Conservation (phyloP, 2,797 vertebrate genomes). For the Zonotrichia albicollis region DNA sequence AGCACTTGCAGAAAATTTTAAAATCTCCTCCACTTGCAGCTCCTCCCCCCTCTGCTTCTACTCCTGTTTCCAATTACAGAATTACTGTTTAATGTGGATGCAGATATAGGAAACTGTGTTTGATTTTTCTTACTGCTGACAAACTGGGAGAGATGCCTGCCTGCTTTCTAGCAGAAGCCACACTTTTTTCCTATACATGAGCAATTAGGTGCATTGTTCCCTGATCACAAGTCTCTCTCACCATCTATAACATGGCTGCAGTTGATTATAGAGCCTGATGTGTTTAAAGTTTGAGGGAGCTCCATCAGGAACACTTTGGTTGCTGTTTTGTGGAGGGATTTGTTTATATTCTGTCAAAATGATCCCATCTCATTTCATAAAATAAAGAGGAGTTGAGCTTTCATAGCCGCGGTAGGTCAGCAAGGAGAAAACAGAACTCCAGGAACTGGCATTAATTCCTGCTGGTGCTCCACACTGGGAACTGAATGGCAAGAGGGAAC, state of each 20-base stretch:
- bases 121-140: conserved; percentile 17
- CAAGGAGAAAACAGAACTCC: neutral
- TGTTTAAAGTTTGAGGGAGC: neutral
- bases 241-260: neutral
- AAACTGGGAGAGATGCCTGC: neutral
- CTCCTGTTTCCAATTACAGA: conserved; percentile 20
- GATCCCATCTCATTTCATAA: neutral
- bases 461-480: neutral
- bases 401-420: neutral
- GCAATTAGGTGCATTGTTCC: neutral
- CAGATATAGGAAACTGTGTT: neutral
- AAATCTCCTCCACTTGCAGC: neutral
- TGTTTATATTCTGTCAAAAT: neutral
- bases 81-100: neutral
- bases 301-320: neutral
- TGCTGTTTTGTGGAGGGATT: neutral
- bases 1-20: neutral
- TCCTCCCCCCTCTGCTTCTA: neutral
- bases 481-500: neutral
- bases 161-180: conserved; percentile 4
- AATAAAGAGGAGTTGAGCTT: neutral
- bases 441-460: neutral
- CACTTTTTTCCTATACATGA: neutral
- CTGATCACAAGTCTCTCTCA: neutral
- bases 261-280: neutral